These are phyloP conservation scores for Cerastoderma edule DNA, from an alignment of 2,888 invertebrate genomes.

Conservation along the genomic window DNA sequence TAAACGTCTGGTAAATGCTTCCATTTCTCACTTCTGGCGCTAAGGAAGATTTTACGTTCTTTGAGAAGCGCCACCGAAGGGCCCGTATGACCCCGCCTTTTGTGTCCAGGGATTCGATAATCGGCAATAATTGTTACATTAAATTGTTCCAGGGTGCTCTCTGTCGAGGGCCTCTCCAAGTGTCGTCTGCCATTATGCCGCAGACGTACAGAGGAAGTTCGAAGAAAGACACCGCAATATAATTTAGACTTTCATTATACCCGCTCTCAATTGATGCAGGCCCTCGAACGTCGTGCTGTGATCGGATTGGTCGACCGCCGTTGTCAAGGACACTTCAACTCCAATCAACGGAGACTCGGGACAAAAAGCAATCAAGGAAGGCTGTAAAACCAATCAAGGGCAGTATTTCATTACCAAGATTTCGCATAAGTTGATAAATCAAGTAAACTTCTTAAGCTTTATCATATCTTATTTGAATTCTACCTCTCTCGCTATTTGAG, in stretches of 20 bases:
- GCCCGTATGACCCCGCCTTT: slow-evolving; percentile 25
- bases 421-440: slow-evolving; percentile 38
- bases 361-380: slow-evolving; percentile 55
- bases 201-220: slow-evolving; percentile 45
- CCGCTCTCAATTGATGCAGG: slow-evolving; percentile 50
- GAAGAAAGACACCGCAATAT: slow-evolving; percentile 54
- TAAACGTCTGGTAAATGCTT: slow-evolving; percentile 10
- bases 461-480: slow-evolving; percentile 7
- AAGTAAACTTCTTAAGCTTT: slow-evolving; percentile 26
- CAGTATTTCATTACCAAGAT: slow-evolving; percentile 55
- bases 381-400: slow-evolving; percentile 49
- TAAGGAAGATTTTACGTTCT: slow-evolving; percentile 23
- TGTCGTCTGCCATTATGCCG: slow-evolving; percentile 55
- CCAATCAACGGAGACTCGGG: slow-evolving; percentile 52
- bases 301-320: slow-evolving; percentile 52
- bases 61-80: slow-evolving; percentile 10
- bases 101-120: slow-evolving; percentile 42
- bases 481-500: neutral
- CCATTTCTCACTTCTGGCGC: slow-evolving; percentile 24
- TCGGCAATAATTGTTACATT: slow-evolving; percentile 47
- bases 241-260: slow-evolving; percentile 61
- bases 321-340: slow-evolving; percentile 48
- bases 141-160: slow-evolving; percentile 34
- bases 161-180: slow-evolving; percentile 19
- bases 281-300: slow-evolving; percentile 40